Evolutionary conservation across 2,888 invertebrate genomes (phyloP).

Genomic region (Campoletis raptor): DNA sequence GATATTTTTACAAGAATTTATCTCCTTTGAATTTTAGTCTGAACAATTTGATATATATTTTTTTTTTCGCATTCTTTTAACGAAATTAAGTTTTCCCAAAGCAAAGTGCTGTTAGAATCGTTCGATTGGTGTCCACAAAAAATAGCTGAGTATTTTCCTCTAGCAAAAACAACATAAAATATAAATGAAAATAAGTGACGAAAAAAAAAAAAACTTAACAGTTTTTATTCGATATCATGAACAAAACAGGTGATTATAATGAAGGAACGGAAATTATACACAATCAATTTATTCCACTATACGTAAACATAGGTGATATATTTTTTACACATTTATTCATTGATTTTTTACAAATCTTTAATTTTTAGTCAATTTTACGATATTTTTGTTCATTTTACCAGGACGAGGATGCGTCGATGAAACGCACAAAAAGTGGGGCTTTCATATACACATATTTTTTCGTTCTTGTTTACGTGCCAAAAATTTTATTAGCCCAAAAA

Average conservation of each 20-base stretch:
- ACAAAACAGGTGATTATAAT: constrained; percentile 36
- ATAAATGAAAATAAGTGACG: constrained; percentile 21
- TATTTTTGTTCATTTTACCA: constrained; percentile 23
- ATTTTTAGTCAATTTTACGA: constrained; percentile 16
- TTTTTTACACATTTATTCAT: constrained; percentile 49
- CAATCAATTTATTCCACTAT: constrained; percentile 55
- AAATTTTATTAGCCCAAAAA: not conserved
- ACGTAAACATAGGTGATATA: constrained; percentile 51
- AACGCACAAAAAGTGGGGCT: constrained; percentile 31
- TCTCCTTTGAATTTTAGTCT: not conserved
- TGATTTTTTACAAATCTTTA: constrained; percentile 12
- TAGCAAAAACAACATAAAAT: constrained; percentile 21
- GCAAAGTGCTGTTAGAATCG: constrained; percentile 60
- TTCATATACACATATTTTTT: not conserved
- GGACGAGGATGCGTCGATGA: not conserved
- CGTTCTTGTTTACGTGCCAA: not conserved
- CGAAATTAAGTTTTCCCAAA: constrained; percentile 35
- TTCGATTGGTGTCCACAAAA: constrained; percentile 82
- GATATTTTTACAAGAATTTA: constrained; percentile 26
- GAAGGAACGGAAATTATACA: constrained; percentile 25
- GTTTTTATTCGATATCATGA: constrained; percentile 38
- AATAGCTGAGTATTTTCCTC: constrained; percentile 82
- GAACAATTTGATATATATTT: not conserved
- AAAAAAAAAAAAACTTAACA: constrained; percentile 19
- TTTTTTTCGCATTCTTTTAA: constrained; percentile 20